These are phyloP conservation scores for Lophochroa leadbeateri DNA, from an alignment of 2,113 vertebrate species.

Conservation along the genomic window DNA sequence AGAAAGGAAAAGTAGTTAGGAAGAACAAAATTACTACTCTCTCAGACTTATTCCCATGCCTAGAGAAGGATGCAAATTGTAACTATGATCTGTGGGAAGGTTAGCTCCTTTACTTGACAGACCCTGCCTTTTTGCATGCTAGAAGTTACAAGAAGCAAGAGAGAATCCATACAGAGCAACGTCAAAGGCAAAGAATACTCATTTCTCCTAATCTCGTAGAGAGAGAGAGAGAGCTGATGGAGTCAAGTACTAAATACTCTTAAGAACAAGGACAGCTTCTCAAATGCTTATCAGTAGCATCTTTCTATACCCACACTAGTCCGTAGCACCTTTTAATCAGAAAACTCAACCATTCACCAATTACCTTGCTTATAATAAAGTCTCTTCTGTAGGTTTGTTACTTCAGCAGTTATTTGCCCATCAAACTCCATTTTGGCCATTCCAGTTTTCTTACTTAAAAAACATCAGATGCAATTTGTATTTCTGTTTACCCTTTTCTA, in stretches of 20 bases:
- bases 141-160: background rate
- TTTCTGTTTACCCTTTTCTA: background rate
- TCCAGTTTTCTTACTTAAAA: background rate
- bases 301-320: background rate
- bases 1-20: background rate
- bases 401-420: background rate
- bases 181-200: background rate
- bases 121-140: background rate
- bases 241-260: background rate
- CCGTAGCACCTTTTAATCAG: background rate
- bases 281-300: background rate
- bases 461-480: background rate
- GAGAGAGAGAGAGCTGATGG: background rate
- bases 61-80: background rate
- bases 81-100: background rate
- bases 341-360: background rate
- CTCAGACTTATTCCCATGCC: background rate
- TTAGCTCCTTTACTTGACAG: background rate
- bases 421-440: background rate
- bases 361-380: background rate
- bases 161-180: background rate
- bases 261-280: background rate
- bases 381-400: background rate
- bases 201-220: background rate
- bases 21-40: background rate